Evolutionary conservation across 2,113 vertebrate species (phyloP).

Genomic region (Otus sunia): DNA sequence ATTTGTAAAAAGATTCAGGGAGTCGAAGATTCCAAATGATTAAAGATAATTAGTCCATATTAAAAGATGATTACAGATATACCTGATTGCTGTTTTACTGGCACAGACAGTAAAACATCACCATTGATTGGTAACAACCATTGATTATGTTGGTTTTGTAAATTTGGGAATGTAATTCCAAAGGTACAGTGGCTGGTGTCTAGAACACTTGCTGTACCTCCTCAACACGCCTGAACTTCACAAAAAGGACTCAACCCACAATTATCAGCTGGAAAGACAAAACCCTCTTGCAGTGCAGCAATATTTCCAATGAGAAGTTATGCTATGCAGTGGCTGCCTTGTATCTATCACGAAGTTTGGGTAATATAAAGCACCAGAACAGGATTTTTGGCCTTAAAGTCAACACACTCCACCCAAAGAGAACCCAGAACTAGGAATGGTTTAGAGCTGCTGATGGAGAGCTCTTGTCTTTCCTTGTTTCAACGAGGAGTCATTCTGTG

Average conservation of each 20-base stretch:
- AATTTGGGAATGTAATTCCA: not conserved
- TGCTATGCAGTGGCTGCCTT: not conserved
- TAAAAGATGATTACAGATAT: not conserved
- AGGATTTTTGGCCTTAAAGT: not conserved
- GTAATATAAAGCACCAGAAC: not conserved
- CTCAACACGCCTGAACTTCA: not conserved
- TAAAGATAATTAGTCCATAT: not conserved
- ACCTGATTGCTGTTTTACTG: not conserved
- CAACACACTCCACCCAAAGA: not conserved
- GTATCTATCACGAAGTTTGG: not conserved
- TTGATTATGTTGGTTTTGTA: not conserved
- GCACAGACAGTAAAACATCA: not conserved
- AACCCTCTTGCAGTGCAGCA: not conserved
- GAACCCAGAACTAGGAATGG: not conserved
- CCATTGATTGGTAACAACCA: not conserved
- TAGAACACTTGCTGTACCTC: not conserved
- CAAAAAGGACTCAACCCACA: not conserved
- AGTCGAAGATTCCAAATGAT: not conserved
- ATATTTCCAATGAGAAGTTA: not conserved
- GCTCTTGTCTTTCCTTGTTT: not conserved
- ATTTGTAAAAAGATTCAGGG: not conserved
- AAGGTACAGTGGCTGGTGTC: not conserved
- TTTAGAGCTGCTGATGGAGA: not conserved
- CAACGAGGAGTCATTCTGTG: not conserved
- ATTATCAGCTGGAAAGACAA: not conserved